Evolutionary conservation across 2,113 vertebrate species (phyloP).

Genomic region (Heteronetta atricapilla): DNA sequence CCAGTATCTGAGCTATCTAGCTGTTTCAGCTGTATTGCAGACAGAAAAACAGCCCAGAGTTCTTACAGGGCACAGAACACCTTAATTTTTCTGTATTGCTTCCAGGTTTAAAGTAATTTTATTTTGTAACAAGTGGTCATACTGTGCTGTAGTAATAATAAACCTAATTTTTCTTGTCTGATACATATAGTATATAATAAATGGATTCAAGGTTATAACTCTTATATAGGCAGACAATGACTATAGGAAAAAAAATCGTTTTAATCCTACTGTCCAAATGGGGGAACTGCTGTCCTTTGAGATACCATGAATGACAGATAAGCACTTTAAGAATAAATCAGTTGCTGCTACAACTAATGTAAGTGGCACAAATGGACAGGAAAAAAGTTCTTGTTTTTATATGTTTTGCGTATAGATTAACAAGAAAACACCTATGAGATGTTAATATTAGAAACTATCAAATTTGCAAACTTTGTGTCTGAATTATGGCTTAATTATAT

Average conservation of each 20-base stretch:
- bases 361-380: not conserved
- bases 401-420: too few species aligned
- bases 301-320: not conserved
- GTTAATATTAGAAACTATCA: too few species aligned
- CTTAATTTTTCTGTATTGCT: not conserved
- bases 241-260: not conserved
- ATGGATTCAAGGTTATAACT: not conserved
- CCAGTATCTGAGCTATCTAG: not conserved
- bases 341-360: not conserved
- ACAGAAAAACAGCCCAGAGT: too few species aligned
- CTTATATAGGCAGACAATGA: not conserved
- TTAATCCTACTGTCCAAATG: not conserved
- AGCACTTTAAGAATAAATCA: not conserved
- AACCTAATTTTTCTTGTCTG: not conserved
- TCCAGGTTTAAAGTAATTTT: not conserved
- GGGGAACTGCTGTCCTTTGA: not conserved
- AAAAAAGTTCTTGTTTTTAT: too few species aligned
- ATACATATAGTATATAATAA: not conserved
- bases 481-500: too few species aligned
- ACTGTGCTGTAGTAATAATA: not conserved
- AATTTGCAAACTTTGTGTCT: too few species aligned
- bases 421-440: too few species aligned
- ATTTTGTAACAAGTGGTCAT: not conserved
- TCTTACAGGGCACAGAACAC: fast-evolving
- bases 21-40: not conserved